Base-by-base conservation (phyloP, 2,888 invertebrate species). In the Heliconius aoede region DNA sequence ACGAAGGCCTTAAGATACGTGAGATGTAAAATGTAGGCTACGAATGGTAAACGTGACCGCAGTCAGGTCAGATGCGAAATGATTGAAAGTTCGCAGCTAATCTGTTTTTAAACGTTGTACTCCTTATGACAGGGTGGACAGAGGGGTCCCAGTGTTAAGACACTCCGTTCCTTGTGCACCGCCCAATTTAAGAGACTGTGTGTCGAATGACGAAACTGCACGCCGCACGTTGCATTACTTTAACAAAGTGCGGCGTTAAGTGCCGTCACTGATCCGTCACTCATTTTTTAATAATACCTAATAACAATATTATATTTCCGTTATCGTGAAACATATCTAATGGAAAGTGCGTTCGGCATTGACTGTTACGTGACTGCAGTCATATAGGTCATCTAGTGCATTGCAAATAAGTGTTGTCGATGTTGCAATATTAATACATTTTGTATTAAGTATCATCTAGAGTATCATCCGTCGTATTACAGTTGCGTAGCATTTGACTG, bases 311-410 rank as follows among this genome's bases (percentile, higher is more conserved):
- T 60, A 5, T 1, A 60, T 24, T 60, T 60, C 26, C 26, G 26
- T 60, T 60, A 60, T 60, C 60, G 15, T 55, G 9, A 15, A 24
- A 13, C 26, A 60, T 60, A 60, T 26, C 60, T 60, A 26, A 60
- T 60, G 60, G 26, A 24, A 60, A 60, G 60, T 60, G n/a, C 55
- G 55, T 55, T 55, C 55, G 55, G n/a, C n/a, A 60, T 26, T 26
- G 26, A 60, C 26, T 60, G 60, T 60, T 60, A 60, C 60, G 60
- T 60, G 60, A 60, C 60, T 26, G 60, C 60, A 60, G 15, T 26
- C 60, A 60, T 60, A 58, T 58, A 60, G 24, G 60, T 58, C 58
- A 58, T 24, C 24, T 58, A 46, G 18, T 46, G 46, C 46, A 46
- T 46, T 46, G 46, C 46, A 46, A 46, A 46, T 46, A 46, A 46